Conservation (phyloP, 2,888 invertebrate genomes). For the Eupithecia insigniata region DNA sequence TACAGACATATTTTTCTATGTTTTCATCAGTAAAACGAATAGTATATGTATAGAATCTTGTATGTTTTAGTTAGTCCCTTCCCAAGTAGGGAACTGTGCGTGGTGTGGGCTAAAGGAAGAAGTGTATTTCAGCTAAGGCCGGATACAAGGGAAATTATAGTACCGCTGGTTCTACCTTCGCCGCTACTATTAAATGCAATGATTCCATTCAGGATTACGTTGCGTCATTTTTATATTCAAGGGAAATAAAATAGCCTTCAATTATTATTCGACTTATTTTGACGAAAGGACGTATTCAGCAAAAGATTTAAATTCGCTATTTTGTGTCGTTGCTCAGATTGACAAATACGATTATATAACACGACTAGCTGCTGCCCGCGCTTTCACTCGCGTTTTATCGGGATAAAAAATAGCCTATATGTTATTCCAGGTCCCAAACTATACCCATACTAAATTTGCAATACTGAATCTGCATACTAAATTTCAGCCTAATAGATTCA, state of each 20-base stretch:
- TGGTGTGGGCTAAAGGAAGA: not conserved
- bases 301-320: not conserved
- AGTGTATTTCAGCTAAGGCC: conserved; percentile 1
- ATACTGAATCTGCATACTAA: no score
- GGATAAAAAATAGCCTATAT: no score
- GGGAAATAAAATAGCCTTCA: not conserved
- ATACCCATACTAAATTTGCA: no score
- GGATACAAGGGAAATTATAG: conserved; percentile 18
- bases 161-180: conserved; percentile 14
- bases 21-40: not conserved
- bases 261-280: not conserved
- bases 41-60: not conserved
- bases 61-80: not conserved
- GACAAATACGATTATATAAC: no score
- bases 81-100: not conserved
- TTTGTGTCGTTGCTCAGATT: no score
- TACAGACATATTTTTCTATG: not conserved
- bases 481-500: no score
- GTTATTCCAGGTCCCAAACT: no score
- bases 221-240: conserved; percentile 33
- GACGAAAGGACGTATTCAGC: not conserved
- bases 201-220: conserved; percentile 29
- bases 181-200: conserved; percentile 21
- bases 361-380: no score
- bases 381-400: no score